These are phyloP conservation scores for Empis stercorea DNA, from an alignment of 2,888 invertebrate species.

Conservation along the genomic window DNA sequence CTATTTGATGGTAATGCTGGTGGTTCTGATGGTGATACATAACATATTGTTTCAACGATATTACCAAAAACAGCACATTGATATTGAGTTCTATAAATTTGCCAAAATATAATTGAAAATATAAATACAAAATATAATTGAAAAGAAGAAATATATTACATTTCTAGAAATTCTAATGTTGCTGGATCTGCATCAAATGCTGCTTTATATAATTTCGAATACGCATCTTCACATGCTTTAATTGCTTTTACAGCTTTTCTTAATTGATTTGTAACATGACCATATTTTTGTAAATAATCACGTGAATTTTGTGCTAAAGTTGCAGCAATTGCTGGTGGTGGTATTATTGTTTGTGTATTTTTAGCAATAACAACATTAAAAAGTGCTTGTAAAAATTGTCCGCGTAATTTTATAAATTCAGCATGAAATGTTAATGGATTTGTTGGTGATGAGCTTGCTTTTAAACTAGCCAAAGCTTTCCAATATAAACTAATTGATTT, in stretches of 20 bases:
- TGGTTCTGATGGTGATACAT: slow-evolving; percentile 32
- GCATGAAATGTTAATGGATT: slow-evolving; percentile 48
- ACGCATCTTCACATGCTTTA: slow-evolving; percentile 56
- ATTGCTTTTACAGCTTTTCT: slow-evolving; percentile 60
- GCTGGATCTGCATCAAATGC: slow-evolving; percentile 77
- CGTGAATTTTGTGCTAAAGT: slow-evolving; percentile 64
- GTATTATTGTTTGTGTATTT: slow-evolving; percentile 60
- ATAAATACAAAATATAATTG: too few species aligned
- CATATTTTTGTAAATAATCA: slow-evolving; percentile 65
- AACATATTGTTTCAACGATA: slow-evolving; percentile 33
- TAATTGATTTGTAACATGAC: slow-evolving; percentile 66
- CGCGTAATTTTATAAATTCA: slow-evolving; percentile 63
- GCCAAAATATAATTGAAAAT: too few species aligned
- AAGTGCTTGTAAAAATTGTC: slow-evolving; percentile 54
- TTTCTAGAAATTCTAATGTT: slow-evolving; percentile 59
- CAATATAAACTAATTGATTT: slow-evolving; percentile 48
- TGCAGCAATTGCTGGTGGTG: slow-evolving; percentile 84
- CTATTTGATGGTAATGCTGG: slow-evolving; percentile 30
- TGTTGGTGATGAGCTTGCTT: slow-evolving; percentile 37
- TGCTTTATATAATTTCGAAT: slow-evolving; percentile 65
- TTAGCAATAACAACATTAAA: slow-evolving; percentile 35
- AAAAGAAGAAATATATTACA: slow-evolving; percentile 39
- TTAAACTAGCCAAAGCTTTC: slow-evolving; percentile 45
- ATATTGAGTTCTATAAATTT: slow-evolving; percentile 30
- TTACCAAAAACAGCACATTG: slow-evolving; percentile 32